phyloP scores from a whole-genome alignment of 2,113 vertebrate genomes.

The Chloropsis cyanopogon region DNA sequence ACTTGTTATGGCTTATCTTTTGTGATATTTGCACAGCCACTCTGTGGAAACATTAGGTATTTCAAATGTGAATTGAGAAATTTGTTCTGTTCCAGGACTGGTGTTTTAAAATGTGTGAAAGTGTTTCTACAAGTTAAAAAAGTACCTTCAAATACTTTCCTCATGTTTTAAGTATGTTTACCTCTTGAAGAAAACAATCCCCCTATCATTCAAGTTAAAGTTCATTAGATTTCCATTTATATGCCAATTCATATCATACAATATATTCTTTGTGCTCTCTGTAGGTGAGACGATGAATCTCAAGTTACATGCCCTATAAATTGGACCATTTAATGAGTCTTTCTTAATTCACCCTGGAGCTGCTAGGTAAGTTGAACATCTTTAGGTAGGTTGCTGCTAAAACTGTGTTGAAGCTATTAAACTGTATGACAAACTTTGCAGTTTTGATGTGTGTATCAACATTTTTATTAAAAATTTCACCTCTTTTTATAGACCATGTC shows the following conservation, averaged over 20 bases:
- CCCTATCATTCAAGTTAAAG: background rate
- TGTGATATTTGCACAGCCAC: background rate
- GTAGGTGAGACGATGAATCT: background rate
- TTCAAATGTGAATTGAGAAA: conserved; percentile 32
- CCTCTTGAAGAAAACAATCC: background rate
- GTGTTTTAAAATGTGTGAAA: background rate
- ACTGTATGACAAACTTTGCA: background rate
- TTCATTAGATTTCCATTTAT: background rate
- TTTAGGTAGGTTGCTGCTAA: background rate
- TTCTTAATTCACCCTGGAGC: background rate
- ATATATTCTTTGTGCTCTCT: background rate
- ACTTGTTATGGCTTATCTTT: background rate
- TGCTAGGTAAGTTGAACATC: background rate
- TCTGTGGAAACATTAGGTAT: background rate
- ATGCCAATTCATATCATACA: background rate
- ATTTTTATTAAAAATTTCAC: background rate
- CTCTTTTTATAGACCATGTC: background rate
- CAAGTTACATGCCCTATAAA: conserved; percentile 30
- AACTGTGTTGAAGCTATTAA: background rate
- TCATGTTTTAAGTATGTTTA: background rate
- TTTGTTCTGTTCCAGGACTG: background rate
- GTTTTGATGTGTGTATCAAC: background rate
- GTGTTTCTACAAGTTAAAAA: background rate
- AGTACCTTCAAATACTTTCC: background rate
- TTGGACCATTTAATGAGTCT: background rate